Evolutionary conservation across 2,888 invertebrate genomes (phyloP), one percentile per base, ranked within the genome.

Genomic region (Eupithecia insigniata): DNA sequence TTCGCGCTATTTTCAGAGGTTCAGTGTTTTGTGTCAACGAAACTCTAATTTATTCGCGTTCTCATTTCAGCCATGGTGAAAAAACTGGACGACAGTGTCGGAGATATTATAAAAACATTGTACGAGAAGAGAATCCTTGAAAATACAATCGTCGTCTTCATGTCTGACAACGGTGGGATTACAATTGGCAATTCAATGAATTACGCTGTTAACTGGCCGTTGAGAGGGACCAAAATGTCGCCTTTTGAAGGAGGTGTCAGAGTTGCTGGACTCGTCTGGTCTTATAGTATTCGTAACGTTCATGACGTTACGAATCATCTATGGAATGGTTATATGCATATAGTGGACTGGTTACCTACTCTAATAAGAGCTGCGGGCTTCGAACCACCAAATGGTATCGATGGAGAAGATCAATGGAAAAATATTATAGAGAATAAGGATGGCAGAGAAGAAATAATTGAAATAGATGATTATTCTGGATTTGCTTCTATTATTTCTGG

Each of bases 141-240:
- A 61, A 96, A 98, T 85, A 97, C 98, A 0, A 95, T 99, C 64
- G 95, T 99, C 69, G 89, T 98, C 1, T 99, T 99, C 86, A 95
- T 97, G 79, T 97, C 98, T 16, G 99, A 99, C 86, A 99, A 99
- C 86, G 98, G 98, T 0, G 97, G 96, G 0, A 97, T 97, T 66
- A 96, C 97, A 0, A 92, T 95, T 71, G 98, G 97, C 0, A 82
- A 95, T 66, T 96, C 96, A 83, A 86, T 94, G 67, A 98, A 98
- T 89, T 95, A 95, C 66, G 97, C 96, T 14, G 97, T 97, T 26
- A 97, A 97, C 89, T 97, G 95, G 94, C 97, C 97, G n/a, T 87
- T 97, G 16, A 94, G 96, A 87, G 97, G 97, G 60, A 78, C 84
- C 84, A 98, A 99, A 90, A 94, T 96, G 85, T 96, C 97, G 0